These are phyloP conservation scores for Alentia gelatinosa DNA, from an alignment of 2,888 invertebrate genomes.

Conservation along the genomic window DNA sequence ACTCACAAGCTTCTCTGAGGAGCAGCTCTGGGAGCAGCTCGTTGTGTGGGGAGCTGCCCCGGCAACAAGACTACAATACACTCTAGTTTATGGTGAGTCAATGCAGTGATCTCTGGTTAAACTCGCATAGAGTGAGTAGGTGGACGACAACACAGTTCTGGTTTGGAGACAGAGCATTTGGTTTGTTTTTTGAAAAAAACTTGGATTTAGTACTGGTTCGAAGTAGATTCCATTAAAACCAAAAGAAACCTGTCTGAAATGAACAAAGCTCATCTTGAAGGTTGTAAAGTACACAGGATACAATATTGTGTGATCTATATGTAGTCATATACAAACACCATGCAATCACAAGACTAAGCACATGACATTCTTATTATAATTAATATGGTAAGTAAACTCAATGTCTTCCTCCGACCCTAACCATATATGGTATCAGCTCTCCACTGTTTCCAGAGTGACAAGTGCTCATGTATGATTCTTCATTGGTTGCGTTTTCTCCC, in stretches of 20 bases:
- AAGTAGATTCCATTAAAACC: background rate
- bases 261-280: background rate
- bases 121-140: background rate
- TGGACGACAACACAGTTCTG: background rate
- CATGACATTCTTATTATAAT: slow-evolving; percentile 10
- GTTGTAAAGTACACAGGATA: slow-evolving; percentile 11
- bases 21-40: too few species aligned
- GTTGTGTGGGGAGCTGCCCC: too few species aligned
- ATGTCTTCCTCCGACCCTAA: background rate
- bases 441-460: background rate
- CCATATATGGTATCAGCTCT: background rate
- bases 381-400: background rate
- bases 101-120: background rate
- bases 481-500: background rate
- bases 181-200: background rate
- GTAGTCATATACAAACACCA: slow-evolving; percentile 41
- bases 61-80: slow-evolving; percentile 35
- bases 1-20: too few species aligned
- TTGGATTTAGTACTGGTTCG: background rate
- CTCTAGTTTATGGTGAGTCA: slow-evolving; percentile 51
- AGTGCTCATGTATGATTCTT: background rate
- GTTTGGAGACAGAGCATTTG: background rate
- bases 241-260: background rate
- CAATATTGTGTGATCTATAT: slow-evolving; percentile 8
- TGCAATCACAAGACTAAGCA: slow-evolving; percentile 36